Base-by-base conservation (phyloP, 2,113 vertebrate species). In the Anas platyrhynchos region DNA sequence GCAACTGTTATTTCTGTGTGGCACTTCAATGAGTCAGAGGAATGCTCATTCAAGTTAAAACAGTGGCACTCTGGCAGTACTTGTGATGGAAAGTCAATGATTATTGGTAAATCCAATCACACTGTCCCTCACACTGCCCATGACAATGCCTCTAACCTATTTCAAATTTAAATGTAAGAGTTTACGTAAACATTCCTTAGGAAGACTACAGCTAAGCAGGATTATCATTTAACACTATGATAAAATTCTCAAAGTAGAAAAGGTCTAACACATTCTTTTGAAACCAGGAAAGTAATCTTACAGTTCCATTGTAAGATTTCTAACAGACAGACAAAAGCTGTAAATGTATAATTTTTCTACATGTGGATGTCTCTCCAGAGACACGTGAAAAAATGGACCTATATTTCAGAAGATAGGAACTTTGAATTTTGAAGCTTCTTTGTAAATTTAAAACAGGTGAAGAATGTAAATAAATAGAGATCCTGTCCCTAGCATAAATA, bases 1-100 rank as follows among this genome's bases (percentile, higher is more conserved):
- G 90, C 80, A 97, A 93, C 68, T 97, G 82, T 94, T 97, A 96
- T 95, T 97, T 96, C 96, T 96, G 61, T 93, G 80, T 73, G 82
- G 94, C 85, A 95, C 91, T 88, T 93, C 91, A 91, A 52, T 67
- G 61, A 94, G 48, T 86, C 72, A 97, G 44, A 88, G 68, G 43
- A 22, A 88, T 16, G 54, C 74, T 94, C 52, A 83, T 88, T 97
- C 55, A 85, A 89, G 36, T 88, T 93, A 95, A 87, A 89, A 91
- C 38, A 62, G 23, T 75, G 55, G 79, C 38, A 92, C 21, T 52
- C 58, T 66, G 18, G 27, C 15, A 80, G 73, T 66, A 86, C 16
- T 77, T 86, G 13, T n/a, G 31, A 85, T 62, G 7, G 25, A 73
- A 91, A 82, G 55, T 77, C 69, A 83, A 50, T 77, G 54, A 80